Percentiles rank a stretch among this genome's conserved stretches.
Conservation (phyloP, 2,113 vertebrate species). For the Lepidothrix coronata region DNA sequence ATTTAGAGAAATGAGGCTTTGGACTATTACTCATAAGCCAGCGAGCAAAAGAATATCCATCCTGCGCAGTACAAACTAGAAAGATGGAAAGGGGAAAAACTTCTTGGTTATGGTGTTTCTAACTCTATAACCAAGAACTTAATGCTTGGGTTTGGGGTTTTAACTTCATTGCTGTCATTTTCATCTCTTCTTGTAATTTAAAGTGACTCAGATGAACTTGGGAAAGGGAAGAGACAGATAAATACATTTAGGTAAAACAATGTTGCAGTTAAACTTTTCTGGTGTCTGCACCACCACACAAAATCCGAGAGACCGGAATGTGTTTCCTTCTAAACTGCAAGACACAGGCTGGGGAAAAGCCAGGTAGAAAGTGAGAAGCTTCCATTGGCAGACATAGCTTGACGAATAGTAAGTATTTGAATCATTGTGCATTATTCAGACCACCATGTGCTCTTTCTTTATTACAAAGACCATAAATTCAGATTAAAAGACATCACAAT, state of each 20-base stretch:
- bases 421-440: neutral
- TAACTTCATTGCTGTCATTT: neutral
- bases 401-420: neutral
- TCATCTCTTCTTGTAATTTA: neutral
- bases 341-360: neutral
- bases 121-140: neutral
- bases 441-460: neutral
- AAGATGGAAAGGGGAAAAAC: neutral
- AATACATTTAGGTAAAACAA: neutral
- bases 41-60: neutral
- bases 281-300: neutral
- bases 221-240: neutral
- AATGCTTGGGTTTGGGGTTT: neutral
- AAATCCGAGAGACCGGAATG: neutral
- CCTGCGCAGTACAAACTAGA: neutral
- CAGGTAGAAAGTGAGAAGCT: neutral
- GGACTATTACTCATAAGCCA: neutral
- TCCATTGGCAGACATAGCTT: neutral
- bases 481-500: neutral
- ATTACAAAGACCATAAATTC: neutral
- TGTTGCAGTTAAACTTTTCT: neutral
- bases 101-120: neutral
- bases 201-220: neutral
- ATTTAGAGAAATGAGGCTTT: neutral
- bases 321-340: neutral